A percentile compares a stretch with the other conserved stretches of the same genome.
phyloP scores from a whole-genome alignment of 1,140 invertebrate genomes.

The Heliconius hewitsoni region DNA sequence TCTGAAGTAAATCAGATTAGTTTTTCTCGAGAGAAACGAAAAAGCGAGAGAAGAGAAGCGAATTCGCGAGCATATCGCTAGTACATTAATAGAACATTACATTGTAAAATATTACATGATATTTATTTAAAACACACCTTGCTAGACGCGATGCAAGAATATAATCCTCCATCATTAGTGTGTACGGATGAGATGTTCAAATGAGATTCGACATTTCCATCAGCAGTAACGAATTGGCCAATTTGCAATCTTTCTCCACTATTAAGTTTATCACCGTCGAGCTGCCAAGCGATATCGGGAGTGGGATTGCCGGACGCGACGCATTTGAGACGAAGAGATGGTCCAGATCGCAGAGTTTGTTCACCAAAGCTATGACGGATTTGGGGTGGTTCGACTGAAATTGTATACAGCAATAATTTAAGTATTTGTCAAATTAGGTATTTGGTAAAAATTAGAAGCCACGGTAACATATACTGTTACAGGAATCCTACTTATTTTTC shows the following conservation, averaged over 20 bases:
- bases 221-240: constrained; percentile 92
- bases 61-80: no score
- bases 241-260: constrained; percentile 90
- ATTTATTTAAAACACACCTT: constrained; percentile 81
- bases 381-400: constrained; percentile 91
- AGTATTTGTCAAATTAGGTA: background rate
- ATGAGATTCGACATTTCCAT: constrained; percentile 96
- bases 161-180: constrained; percentile 96
- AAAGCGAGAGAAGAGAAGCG: no score
- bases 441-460: no score
- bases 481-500: no score
- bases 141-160: constrained; percentile 94
- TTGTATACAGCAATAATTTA: background rate
- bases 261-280: constrained; percentile 92
- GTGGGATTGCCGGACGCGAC: constrained; percentile 94
- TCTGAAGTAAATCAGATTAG: no score
- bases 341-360: constrained; percentile 93
- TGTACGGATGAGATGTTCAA: constrained; percentile 95
- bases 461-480: no score
- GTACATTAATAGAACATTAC: no score
- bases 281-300: constrained; percentile 96
- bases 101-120: no score
- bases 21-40: no score
- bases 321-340: constrained; percentile 88
- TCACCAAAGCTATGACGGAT: constrained; percentile 93